These are phyloP conservation scores for Emydoidea blandingii DNA, from an alignment of 2,797 vertebrate genomes.

Conservation along the genomic window DNA sequence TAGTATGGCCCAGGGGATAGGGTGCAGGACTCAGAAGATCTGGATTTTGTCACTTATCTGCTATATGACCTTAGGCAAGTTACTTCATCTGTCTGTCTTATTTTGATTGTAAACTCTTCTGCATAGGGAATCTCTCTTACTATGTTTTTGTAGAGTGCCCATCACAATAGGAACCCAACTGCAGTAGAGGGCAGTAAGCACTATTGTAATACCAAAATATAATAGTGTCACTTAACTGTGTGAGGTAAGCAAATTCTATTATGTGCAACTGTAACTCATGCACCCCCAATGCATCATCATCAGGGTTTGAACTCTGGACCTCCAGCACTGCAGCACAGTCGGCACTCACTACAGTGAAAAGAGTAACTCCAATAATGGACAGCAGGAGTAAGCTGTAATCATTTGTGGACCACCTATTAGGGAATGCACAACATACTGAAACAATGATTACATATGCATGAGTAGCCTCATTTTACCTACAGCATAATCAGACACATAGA, in stretches of 20 bases:
- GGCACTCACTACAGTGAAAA: not conserved
- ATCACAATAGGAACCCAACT: not conserved
- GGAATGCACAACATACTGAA: not conserved
- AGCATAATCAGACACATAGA: not conserved
- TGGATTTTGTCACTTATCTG: not conserved
- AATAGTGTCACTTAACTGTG: not conserved
- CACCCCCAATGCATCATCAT: not conserved
- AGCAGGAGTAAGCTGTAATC: not conserved
- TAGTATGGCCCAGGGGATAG: not conserved
- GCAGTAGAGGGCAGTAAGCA: not conserved
- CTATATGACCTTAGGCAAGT: not conserved
- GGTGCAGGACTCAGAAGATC: not conserved
- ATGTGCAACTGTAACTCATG: not conserved
- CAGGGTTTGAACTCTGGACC: not conserved
- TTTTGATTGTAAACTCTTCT: not conserved
- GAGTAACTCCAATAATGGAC: not conserved
- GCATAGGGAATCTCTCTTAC: not conserved
- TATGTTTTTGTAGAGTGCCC: not conserved
- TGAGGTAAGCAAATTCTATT: not conserved
- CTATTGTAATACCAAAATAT: not conserved
- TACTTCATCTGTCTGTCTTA: not conserved
- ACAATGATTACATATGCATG: not conserved
- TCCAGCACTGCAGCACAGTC: not conserved
- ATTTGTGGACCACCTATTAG: not conserved
- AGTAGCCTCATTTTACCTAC: not conserved